Conservation (phyloP, 2,888 invertebrate species). For the Melanostoma mellinum region DNA sequence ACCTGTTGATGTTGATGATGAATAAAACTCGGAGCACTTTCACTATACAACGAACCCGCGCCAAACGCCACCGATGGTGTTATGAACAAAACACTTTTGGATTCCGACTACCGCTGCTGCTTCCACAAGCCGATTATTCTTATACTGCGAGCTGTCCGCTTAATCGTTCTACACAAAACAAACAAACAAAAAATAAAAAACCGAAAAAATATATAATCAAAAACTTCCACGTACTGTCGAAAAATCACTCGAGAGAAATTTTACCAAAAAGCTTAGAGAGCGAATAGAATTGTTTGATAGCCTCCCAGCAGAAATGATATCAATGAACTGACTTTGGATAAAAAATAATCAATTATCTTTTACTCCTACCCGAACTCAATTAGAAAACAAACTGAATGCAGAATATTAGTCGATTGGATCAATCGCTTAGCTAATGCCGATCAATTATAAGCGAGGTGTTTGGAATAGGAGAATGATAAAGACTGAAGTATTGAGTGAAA, state of each 20-base stretch:
- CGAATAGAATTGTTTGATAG: not conserved
- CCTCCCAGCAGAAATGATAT: not conserved
- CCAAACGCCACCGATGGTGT: conserved; percentile 53
- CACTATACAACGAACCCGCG: conserved; percentile 26
- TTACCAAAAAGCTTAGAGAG: conserved; percentile 35
- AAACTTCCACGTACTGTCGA: not conserved
- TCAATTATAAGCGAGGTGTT: conserved; percentile 42
- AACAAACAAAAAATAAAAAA: conserved; percentile 5
- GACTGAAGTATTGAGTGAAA: conserved; percentile 30
- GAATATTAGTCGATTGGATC: conserved; percentile 34
- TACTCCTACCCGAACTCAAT: not conserved
- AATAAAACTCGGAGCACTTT: conserved; percentile 28
- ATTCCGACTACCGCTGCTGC: conserved; percentile 33
- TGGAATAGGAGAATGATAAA: conserved; percentile 1
- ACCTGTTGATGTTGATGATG: conserved; percentile 51
- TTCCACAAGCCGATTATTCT: conserved; percentile 8
- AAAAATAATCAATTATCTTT: not conserved
- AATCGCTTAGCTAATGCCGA: conserved; percentile 25
- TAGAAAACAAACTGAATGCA: not conserved
- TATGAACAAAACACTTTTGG: conserved; percentile 51
- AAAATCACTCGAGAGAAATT: conserved; percentile 20
- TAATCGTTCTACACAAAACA: conserved; percentile 24
- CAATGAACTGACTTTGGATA: not conserved
- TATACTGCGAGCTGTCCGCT: conserved; percentile 24
- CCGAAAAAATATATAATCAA: not conserved